Evolutionary conservation across 2,888 invertebrate species (phyloP).

Genomic region (Erebia epiphron): DNA sequence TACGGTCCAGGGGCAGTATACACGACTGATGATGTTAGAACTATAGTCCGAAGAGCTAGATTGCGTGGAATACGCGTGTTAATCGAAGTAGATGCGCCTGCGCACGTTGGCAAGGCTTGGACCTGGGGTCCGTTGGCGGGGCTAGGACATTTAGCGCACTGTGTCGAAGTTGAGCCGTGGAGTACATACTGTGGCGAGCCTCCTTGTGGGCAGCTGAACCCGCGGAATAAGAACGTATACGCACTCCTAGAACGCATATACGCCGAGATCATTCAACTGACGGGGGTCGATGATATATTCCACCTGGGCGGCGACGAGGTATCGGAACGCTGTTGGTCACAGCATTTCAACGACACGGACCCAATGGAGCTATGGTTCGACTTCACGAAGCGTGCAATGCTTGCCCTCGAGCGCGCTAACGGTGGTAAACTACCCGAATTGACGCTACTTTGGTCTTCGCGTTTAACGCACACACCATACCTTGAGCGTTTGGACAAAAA

Average conservation of each 20-base stretch:
- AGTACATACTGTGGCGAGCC: conserved; percentile 91
- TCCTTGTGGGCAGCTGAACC: conserved; percentile 93
- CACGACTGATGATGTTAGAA: conserved; percentile 86
- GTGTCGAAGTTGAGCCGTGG: conserved; percentile 92
- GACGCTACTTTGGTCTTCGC: conserved; percentile 86
- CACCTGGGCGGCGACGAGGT: conserved; percentile 94
- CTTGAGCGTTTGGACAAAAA: conserved; percentile 80
- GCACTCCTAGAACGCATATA: conserved; percentile 88
- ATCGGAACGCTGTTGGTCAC: conserved; percentile 91
- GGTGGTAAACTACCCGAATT: conserved; percentile 66
- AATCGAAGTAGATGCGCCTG: conserved; percentile 95
- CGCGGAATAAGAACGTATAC: conserved; percentile 90
- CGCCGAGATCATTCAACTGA: conserved; percentile 88
- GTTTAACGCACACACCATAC: conserved; percentile 88
- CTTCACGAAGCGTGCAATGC: conserved; percentile 86
- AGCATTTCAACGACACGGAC: conserved; percentile 89
- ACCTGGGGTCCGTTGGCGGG: conserved; percentile 90
- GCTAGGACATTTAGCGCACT: conserved; percentile 90
- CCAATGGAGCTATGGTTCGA: conserved; percentile 91
- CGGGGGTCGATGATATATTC: conserved; percentile 89
- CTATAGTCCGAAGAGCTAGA: conserved; percentile 89
- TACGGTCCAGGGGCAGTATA: conserved; percentile 91
- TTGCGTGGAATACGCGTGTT: conserved; percentile 93
- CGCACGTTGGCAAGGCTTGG: conserved; percentile 94
- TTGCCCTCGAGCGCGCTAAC: conserved; percentile 85